phyloP scores from a whole-genome alignment of 2,888 invertebrate species.

The Plagiodera versicolora region DNA sequence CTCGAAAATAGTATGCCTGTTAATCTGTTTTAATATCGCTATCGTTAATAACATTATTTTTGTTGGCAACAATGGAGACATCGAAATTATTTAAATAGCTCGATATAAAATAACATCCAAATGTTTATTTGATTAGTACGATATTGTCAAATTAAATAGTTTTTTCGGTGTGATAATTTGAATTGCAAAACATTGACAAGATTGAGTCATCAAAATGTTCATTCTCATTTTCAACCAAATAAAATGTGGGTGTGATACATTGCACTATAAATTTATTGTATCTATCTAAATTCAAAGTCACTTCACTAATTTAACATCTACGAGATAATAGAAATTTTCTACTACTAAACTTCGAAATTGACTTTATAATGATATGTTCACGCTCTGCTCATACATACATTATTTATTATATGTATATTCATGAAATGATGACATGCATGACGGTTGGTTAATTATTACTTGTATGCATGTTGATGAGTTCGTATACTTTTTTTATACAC shows the following conservation, averaged over 20 bases:
- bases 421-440: conserved; percentile 33
- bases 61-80: conserved; percentile 15
- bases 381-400: conserved; percentile 17
- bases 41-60: background rate
- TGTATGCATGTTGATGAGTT: conserved; percentile 28
- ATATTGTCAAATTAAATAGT: conserved; percentile 15
- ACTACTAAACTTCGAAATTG: background rate
- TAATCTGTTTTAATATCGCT: background rate
- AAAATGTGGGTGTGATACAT: no score
- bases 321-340: background rate
- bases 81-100: conserved; percentile 9
- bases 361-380: conserved; percentile 14
- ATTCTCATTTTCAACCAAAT: no score
- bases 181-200: background rate
- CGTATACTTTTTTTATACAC: conserved; percentile 1
- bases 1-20: no score
- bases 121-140: conserved; percentile 9
- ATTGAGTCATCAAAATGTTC: background rate
- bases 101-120: conserved; percentile 15
- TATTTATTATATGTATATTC: conserved; percentile 30
- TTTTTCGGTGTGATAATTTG: background rate
- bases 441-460: conserved; percentile 30
- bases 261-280: no score
- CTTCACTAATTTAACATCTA: background rate
- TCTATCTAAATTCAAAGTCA: background rate